Evolutionary conservation across 2,113 vertebrate genomes (phyloP).

Genomic region (Petrocephalus microphthalmus): DNA sequence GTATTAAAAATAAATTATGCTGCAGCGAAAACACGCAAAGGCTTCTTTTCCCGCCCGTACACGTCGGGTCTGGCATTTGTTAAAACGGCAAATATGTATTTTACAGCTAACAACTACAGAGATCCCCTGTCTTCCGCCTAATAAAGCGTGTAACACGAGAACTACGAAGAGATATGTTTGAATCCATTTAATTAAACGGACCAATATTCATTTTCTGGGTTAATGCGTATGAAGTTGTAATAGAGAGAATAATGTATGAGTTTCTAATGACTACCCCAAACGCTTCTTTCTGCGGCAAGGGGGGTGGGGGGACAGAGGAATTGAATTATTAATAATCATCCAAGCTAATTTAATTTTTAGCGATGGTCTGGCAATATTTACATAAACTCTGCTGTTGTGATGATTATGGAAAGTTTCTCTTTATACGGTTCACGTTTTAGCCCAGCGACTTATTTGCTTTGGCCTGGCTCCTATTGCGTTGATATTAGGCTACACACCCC

Average conservation of each 20-base stretch:
- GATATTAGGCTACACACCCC: not conserved
- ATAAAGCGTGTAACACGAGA: not conserved
- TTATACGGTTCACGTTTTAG: not conserved
- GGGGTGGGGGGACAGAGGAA: not conserved
- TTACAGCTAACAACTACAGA: not conserved
- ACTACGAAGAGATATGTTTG: not conserved
- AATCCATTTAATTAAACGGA: constrained; percentile 12
- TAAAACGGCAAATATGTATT: constrained; percentile 2
- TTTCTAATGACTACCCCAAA: constrained; percentile 11
- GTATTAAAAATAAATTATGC: constrained; percentile 13
- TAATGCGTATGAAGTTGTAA: constrained; percentile 12
- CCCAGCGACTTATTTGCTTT: not conserved
- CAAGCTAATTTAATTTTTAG: constrained; percentile 16
- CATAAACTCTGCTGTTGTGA: not conserved
- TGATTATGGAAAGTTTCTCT: not conserved
- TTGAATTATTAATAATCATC: constrained; percentile 16
- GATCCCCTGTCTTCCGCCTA: not conserved
- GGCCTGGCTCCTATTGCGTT: not conserved
- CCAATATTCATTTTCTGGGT: constrained; percentile 16
- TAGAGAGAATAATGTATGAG: constrained; percentile 18
- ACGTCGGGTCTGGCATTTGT: not conserved
- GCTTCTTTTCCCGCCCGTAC: not conserved
- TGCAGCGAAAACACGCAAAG: not conserved
- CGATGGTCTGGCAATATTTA: constrained; percentile 2
- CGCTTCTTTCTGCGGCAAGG: not conserved